Conservation (phyloP, 2,888 invertebrate genomes). For the Pimpla rufipes region DNA sequence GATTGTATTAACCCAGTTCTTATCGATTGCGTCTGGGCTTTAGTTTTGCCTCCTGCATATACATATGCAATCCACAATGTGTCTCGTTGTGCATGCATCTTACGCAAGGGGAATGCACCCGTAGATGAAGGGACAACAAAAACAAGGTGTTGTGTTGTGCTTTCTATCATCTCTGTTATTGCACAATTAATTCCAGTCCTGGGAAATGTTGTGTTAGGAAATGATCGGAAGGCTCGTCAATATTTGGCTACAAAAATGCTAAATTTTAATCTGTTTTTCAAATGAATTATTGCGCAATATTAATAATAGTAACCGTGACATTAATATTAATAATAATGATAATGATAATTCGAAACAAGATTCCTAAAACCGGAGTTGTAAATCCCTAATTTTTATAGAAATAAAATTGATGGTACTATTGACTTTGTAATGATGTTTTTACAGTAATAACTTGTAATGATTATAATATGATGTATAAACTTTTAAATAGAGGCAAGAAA, state of each 20-base stretch:
- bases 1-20: constrained; percentile 80
- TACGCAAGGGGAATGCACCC: not conserved
- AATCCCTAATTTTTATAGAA: no score
- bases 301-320: not conserved
- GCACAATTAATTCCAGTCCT: not conserved
- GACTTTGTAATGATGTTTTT: no score
- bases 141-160: not conserved
- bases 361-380: no score
- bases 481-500: no score
- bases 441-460: no score
- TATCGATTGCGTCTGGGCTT: constrained; percentile 76
- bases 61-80: not conserved
- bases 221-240: not conserved
- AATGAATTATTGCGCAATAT: no score
- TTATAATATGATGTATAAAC: no score
- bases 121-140: constrained; percentile 13
- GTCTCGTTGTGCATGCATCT: constrained; percentile 10
- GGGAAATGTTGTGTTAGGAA: not conserved
- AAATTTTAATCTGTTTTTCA: not conserved
- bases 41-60: constrained; percentile 56
- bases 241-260: not conserved
- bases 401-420: no score
- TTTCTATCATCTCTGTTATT: not conserved
- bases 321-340: no score
- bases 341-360: no score